Conservation (phyloP, 1,140 invertebrate genomes). For the Anastatus disparis region DNA sequence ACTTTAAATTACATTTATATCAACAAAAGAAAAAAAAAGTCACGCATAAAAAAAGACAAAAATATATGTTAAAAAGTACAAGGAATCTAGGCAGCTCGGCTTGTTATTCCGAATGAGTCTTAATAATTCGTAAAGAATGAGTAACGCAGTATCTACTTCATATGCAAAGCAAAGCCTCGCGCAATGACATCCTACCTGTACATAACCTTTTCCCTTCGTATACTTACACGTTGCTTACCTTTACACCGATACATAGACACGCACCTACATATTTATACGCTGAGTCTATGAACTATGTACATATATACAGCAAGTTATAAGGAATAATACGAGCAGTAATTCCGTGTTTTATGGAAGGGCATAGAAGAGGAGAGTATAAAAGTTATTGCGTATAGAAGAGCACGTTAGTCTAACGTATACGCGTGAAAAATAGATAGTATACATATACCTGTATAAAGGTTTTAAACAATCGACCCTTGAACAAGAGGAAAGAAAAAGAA, state of each 20-base stretch:
- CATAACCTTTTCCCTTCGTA: too few relatives aligned
- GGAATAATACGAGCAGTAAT: conserved; percentile 17
- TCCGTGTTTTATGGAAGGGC: conserved; percentile 18
- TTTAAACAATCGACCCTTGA: too few relatives aligned
- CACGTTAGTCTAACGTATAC: too few relatives aligned
- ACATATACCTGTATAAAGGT: too few relatives aligned
- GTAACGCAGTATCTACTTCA: conserved; percentile 47
- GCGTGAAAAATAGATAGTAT: too few relatives aligned
- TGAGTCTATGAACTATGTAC: too few relatives aligned
- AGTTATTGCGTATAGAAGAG: conserved; percentile 34
- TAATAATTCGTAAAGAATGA: conserved; percentile 52
- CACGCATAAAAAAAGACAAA: background rate
- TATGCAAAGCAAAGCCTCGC: conserved; percentile 49
- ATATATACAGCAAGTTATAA: background rate
- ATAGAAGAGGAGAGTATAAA: background rate
- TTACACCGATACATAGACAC: background rate
- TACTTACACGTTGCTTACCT: background rate
- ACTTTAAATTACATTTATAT: background rate
- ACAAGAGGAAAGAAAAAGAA: too few relatives aligned
- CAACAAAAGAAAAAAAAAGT: background rate
- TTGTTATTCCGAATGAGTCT: conserved; percentile 51
- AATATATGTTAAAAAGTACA: background rate
- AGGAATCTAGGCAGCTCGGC: too few relatives aligned
- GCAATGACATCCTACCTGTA: conserved; percentile 4
- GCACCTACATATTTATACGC: background rate